Conservation (phyloP, 2,888 invertebrate genomes). For the Arrhopalites spinosus region DNA sequence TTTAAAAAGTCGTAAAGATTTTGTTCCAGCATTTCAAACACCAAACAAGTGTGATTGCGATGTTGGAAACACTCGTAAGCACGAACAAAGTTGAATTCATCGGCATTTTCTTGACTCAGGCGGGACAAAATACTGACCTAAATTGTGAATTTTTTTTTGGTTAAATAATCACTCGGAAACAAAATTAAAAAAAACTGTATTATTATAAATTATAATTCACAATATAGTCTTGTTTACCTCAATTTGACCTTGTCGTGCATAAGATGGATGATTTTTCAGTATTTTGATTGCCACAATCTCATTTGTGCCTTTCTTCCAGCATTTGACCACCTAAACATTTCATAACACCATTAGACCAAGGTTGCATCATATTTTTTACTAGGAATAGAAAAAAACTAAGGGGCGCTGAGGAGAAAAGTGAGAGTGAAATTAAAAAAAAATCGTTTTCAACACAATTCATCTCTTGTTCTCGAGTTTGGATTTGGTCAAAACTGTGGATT, state of each 20-base stretch:
- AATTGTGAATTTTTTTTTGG: no score
- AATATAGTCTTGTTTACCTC: conserved; percentile 71
- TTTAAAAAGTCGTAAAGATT: conserved; percentile 99
- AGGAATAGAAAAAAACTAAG: no score
- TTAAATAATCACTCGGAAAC: conserved; percentile 1
- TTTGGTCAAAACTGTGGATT: no score
- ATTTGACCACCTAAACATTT: conserved; percentile 94
- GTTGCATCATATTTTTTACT: no score
- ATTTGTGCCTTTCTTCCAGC: conserved; percentile 99
- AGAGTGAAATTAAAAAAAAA: no score
- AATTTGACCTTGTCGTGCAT: conserved; percentile 99
- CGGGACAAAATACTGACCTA: conserved; percentile 87
- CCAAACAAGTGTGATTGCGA: conserved; percentile 98
- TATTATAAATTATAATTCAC: not conserved
- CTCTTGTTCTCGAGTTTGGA: no score
- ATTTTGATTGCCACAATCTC: conserved; percentile 99
- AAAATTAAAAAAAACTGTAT: not conserved
- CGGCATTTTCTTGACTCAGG: conserved; percentile 95
- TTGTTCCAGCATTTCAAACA: conserved; percentile 99
- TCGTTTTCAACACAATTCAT: no score
- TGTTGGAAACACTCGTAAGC: conserved; percentile 99
- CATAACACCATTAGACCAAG: no score
- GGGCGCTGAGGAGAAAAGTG: no score
- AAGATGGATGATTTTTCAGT: conserved; percentile 99
- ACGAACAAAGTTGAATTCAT: conserved; percentile 99